phyloP scores from a whole-genome alignment of 2,888 invertebrate species.

The Cetonia aurata region DNA sequence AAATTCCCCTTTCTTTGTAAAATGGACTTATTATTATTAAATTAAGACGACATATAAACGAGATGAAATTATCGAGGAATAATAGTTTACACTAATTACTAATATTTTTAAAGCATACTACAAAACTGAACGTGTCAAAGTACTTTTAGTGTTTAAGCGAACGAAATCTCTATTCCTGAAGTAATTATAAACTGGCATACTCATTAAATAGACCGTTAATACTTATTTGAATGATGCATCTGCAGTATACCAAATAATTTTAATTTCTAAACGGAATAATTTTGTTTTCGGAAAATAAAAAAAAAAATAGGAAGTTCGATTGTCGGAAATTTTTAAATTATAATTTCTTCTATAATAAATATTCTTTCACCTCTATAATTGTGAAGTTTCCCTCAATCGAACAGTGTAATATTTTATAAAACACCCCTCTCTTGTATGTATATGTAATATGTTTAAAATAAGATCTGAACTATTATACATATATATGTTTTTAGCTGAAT shows the following conservation, averaged over 20 bases:
- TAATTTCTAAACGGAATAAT: slow-evolving; percentile 52
- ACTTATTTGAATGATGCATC: neutral
- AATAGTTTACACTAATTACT: slow-evolving; percentile 21
- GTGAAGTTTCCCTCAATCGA: slow-evolving; percentile 12
- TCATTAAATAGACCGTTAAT: neutral
- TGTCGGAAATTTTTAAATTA: slow-evolving; percentile 53
- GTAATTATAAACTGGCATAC: slow-evolving; percentile 3
- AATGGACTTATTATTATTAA: slow-evolving; percentile 5
- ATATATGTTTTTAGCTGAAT: slow-evolving; percentile 50
- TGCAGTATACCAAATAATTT: slow-evolving; percentile 58
- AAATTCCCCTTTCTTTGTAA: slow-evolving; percentile 1
- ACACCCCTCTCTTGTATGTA: neutral
- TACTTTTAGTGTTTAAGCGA: slow-evolving; percentile 39
- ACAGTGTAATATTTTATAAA: slow-evolving; percentile 8
- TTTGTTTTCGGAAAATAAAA: neutral
- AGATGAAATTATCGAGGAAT: slow-evolving; percentile 31
- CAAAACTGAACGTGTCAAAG: slow-evolving; percentile 51
- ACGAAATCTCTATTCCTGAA: slow-evolving; percentile 44
- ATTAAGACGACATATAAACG: slow-evolving; percentile 3
- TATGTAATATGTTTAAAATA: slow-evolving; percentile 36
- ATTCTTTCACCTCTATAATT: slow-evolving; percentile 51
- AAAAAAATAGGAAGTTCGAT: too few relatives aligned
- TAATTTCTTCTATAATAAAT: slow-evolving; percentile 46
- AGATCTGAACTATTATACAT: slow-evolving; percentile 51
- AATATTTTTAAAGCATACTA: slow-evolving; percentile 35